Evolutionary conservation across 2,888 invertebrate genomes (phyloP).

Genomic region (Diaprepes abbreviatus): DNA sequence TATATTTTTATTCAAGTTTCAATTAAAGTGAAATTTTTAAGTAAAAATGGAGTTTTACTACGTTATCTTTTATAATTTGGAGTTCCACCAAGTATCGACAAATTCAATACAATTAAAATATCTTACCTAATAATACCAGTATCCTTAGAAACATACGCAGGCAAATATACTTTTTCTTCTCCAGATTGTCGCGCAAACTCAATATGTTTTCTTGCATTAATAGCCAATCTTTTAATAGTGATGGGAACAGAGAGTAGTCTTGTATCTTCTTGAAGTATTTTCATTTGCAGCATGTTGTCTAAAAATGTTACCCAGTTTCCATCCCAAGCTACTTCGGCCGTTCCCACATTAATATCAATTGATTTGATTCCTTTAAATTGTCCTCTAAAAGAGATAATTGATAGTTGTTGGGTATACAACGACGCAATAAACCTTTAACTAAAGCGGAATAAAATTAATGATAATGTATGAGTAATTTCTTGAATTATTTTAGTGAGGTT

Average conservation of each 20-base stretch:
- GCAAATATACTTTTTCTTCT: conserved; percentile 50
- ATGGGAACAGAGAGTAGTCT: conserved; percentile 54
- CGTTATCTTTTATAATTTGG: too few relatives aligned
- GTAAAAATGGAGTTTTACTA: too few relatives aligned
- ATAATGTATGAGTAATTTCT: too few relatives aligned
- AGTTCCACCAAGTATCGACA: too few relatives aligned
- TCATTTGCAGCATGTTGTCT: conserved; percentile 87
- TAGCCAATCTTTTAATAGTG: conserved; percentile 53
- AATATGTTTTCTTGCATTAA: conserved; percentile 66
- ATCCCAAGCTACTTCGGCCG: conserved; percentile 53
- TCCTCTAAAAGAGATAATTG: conserved; percentile 52
- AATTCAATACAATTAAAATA: too few relatives aligned
- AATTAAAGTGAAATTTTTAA: too few relatives aligned
- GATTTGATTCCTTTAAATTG: conserved; percentile 54
- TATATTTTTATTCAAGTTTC: too few relatives aligned
- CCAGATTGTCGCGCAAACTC: conserved; percentile 25
- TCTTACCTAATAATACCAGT: conserved; percentile 50
- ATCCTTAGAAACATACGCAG: conserved; percentile 67
- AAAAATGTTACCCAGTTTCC: conserved; percentile 88
- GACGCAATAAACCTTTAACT: too few relatives aligned
- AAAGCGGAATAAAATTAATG: too few relatives aligned
- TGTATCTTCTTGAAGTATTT: conserved; percentile 75
- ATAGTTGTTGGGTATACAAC: too few relatives aligned
- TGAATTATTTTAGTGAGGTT: too few relatives aligned
- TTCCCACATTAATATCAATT: conserved; percentile 50